Evolutionary conservation across 2,113 vertebrate species (phyloP), one percentile per base, ranked within the genome.

Genomic region (Gorsachius goisagi): DNA sequence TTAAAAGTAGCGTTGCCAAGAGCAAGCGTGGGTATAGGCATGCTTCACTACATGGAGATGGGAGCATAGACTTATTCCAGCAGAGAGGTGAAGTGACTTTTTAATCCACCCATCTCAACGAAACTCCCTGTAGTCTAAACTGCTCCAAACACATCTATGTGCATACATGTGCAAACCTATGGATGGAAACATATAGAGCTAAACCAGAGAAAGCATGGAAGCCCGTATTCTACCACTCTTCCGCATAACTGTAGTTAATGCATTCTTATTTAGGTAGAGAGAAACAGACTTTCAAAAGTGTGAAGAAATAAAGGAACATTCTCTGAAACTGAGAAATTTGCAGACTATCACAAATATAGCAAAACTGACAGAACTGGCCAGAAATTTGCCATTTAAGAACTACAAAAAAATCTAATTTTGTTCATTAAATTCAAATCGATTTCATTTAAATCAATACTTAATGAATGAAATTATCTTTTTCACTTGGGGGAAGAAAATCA

Each of bases 271-370:
- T 67, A 59, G 47, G 37, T 23, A 74, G 72, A 73, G 32, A 85
- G 44, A 88, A 92, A 73, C 7, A 64, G 60, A 64, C 41, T 91
- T 76, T 72, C n/a, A n/a, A 33, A 88, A 30, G 28, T 41, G 20
- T 92, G 85, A 59, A 66, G 62, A 88, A 95, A 93, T 74, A 94
- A 90, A 88, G 30, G 47, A 93, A 88, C 21, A 91, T 62, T 63
- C 32, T 10, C 45, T 33, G 26, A 78, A 95, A 88, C 10, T 15
- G 67, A 71, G 71, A 93, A 73, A 84, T 66, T 76, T 66, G 45
- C 67, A 62, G 55, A 21, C 27, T 78, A 4, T 59, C 50, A 67
- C 21, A 58, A 32, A 50, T 55, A 80, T 0, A 80, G 12, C 9
- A 26, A 24, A 90, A 86, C 13, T 66, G 53, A 39, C 23, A 39